Evolutionary conservation across 2,888 invertebrate genomes (phyloP).

Genomic region (Heliconius ethilla): DNA sequence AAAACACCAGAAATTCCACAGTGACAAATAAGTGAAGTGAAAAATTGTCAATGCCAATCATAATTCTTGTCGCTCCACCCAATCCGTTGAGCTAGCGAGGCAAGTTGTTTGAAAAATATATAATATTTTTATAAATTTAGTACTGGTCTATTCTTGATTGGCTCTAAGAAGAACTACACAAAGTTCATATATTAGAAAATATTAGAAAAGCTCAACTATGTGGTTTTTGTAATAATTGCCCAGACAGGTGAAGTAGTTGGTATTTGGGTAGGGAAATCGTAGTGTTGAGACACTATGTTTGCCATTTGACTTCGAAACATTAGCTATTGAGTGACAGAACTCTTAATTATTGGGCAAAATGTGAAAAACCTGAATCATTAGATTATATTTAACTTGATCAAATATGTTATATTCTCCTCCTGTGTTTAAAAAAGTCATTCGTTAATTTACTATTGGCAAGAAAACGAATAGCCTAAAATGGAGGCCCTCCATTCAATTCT

Average conservation of each 20-base stretch:
- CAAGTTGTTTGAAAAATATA: not conserved
- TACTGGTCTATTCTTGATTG: not conserved
- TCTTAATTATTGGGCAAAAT: no score
- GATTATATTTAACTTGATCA: no score
- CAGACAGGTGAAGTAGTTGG: not conserved
- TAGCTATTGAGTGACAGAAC: no score
- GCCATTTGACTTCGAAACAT: no score
- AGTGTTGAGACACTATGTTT: no score
- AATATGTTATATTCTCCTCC: no score
- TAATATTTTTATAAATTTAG: conserved; percentile 1
- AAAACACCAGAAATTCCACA: not conserved
- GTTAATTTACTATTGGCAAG: not conserved
- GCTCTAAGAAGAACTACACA: not conserved
- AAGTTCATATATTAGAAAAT: not conserved
- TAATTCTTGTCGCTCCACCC: not conserved
- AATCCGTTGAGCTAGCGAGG: conserved; percentile 2
- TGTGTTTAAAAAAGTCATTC: not conserved
- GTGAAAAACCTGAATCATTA: no score
- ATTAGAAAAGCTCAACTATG: not conserved
- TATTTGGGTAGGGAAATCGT: not conserved
- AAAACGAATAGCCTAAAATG: not conserved
- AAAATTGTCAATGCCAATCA: conserved; percentile 6
- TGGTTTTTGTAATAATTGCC: not conserved
- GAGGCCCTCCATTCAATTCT: conserved; percentile 10
- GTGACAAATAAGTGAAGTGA: conserved; percentile 2